Evolutionary conservation across 2,888 invertebrate species (phyloP), one percentile per base, ranked within the genome.

Genomic region (Alloscopus bannaensis): DNA sequence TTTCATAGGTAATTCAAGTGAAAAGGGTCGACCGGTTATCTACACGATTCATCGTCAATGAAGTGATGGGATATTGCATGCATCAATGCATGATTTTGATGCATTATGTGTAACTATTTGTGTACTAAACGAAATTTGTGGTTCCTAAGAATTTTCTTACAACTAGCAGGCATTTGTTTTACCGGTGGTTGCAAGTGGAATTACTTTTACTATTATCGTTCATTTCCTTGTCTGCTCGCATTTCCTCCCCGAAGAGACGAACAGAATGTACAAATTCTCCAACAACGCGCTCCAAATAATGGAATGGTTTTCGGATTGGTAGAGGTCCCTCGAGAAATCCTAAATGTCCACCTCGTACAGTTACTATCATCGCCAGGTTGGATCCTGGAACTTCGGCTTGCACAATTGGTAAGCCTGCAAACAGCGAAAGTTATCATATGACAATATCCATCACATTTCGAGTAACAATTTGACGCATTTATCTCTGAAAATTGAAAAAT

Each of bases 291-390:
- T 85, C 85, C 82, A 84, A 78, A 47, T 77, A 85, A 72, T 85
- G 85, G 71, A 84, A 81, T 40, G 82, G 83, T 75, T 82, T 81
- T 31, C 83, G 77, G 20, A 83, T 68, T 22, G 85, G 85, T 36
- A 84, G 45, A 20, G 60, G 69, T 26, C 83, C 83, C 77, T 85
- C 85, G 16, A 85, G 73, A 60, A 84, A 85, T 36, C 85, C 85
- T 16, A 85, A 69, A 66, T 85, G 85, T 47, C 85, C 85, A 29
- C 80, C 84, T 45, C 76, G 78, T 60, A 65, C 92, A 31, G 94
- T 93, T 81, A 94, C 91, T 59, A 91, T 90, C 85, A 94, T 92
- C 80, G 93, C 94, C 81, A 94, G 92, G 87, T 92, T 91, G 16
- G 84, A 84, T 59, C 90, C 90, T 64, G 91, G 91, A 73, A 90